Evolutionary conservation across 92 coral and sea anemone species (phyloP), one percentile per base, ranked within the genome.

Genomic region (Micromussa lordhowensis): DNA sequence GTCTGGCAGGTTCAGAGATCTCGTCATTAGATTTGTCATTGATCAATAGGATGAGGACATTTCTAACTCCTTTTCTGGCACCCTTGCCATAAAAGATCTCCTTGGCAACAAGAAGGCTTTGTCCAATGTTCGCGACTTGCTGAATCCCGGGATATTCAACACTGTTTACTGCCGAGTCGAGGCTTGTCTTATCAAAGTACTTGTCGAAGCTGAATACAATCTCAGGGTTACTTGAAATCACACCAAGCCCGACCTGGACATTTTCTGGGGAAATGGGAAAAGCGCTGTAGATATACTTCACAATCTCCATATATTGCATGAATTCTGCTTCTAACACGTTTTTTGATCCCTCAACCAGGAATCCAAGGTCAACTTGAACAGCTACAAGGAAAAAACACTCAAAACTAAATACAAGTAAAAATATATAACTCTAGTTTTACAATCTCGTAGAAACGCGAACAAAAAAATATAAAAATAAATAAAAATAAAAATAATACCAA

Each of bases 291-390:
- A 96, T 95, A 73, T 89, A 90, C 63, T 93, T 95, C 18, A 93
- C 95, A 3, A 85, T 91, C n/a, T 96, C 95, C 54, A 95, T 79
- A 28, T 91, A 83, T 28, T 92, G 92, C 6, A 88, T 61, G 53
- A 96, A 96, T 85, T 93, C 94, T 54, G 93, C 83, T 77, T 91
- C 89, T 22, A 92, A 90, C 4, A 93, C 93, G 28, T 89, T 89
- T 49, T 77, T 82, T 29, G 99, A 95, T 48, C 96, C 99, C 55
- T 96, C 99, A 38, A 96, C 90, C 48, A 96, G 84, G 83, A 96
- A 96, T 4, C 95, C 96, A 79, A 96, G 91, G 35, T 96, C 96
- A n/a, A 95, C 93, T 77, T 93, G 94, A n/a, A 95, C 94, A 86
- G 92, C 96, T 95, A 88, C 5, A 24, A 63, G 68, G 61, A 18